phyloP scores from a whole-genome alignment of 1,140 invertebrate genomes.

The Parasteatoda tepidariorum region DNA sequence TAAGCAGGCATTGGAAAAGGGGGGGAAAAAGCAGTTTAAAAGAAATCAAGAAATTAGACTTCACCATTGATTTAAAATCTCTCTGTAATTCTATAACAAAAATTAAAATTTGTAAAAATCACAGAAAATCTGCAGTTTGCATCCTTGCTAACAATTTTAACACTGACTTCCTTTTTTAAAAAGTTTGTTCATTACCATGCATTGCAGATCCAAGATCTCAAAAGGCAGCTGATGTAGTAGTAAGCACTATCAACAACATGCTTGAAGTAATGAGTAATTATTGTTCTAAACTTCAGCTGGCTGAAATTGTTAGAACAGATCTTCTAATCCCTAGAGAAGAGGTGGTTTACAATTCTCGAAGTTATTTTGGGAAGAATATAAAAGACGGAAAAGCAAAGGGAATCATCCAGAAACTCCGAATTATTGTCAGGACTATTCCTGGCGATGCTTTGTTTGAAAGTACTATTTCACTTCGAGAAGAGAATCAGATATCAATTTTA shows the following conservation, averaged over 20 bases:
- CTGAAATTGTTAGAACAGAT: constrained; percentile 17
- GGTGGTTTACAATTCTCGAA: constrained; percentile 20
- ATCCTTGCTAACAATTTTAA: too few relatives aligned
- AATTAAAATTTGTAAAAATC: too few relatives aligned
- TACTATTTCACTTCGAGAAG: constrained; percentile 71
- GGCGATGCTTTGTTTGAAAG: constrained; percentile 81
- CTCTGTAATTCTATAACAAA: too few relatives aligned
- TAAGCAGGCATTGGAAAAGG: too few relatives aligned
- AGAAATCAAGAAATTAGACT: too few relatives aligned
- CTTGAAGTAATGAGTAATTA: neutral
- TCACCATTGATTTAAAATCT: too few relatives aligned
- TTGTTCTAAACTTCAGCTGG: neutral
- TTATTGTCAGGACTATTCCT: constrained; percentile 76
- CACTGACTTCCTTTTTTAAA: too few relatives aligned
- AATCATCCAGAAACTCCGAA: constrained; percentile 6
- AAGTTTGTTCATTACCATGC: too few relatives aligned
- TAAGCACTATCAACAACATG: constrained; percentile 14
- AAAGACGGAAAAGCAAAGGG: constrained; percentile 14
- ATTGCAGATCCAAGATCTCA: constrained; percentile 21
- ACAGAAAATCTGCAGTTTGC: too few relatives aligned
- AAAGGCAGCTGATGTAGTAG: constrained; percentile 1
- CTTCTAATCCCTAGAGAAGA: constrained; percentile 1
- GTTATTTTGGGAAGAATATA: constrained; percentile 3
- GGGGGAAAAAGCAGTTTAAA: too few relatives aligned
- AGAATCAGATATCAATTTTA: constrained; percentile 66